phyloP scores from a whole-genome alignment of 2,113 vertebrate species.

The Callipepla squamata region DNA sequence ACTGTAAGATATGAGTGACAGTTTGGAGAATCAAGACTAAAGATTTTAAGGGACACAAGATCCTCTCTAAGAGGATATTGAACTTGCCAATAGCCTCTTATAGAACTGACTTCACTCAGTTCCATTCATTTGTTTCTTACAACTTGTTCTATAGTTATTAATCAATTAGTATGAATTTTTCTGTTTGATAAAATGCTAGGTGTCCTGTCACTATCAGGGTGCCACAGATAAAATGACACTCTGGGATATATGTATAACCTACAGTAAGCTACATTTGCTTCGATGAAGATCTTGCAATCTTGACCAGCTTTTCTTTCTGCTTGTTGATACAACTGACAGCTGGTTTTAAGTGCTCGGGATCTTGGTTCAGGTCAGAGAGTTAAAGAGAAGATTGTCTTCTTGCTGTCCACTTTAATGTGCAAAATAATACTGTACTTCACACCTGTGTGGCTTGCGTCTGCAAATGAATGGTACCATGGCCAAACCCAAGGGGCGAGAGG shows the following conservation, averaged over 20 bases:
- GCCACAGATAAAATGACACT: background rate
- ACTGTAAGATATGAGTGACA: background rate
- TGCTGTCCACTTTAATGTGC: background rate
- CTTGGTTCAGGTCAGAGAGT: background rate
- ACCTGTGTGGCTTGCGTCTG: background rate
- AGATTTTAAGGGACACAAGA: background rate
- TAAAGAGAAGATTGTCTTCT: background rate
- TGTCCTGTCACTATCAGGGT: background rate
- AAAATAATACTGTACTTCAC: background rate
- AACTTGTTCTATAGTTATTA: background rate
- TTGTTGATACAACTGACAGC: background rate
- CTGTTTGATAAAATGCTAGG: background rate
- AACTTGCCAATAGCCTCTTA: background rate
- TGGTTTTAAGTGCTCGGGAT: background rate
- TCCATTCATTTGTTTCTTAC: background rate
- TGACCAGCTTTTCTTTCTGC: background rate
- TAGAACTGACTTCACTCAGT: background rate
- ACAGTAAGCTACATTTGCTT: background rate
- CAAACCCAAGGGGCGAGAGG: rapidly evolving
- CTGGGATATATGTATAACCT: background rate
- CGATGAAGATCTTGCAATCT: background rate
- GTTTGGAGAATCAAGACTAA: background rate
- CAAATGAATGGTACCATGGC: background rate
- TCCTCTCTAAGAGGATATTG: background rate
- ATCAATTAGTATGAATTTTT: background rate